phyloP scores from a whole-genome alignment of 2,888 invertebrate genomes.

The Villa cingulata region DNA sequence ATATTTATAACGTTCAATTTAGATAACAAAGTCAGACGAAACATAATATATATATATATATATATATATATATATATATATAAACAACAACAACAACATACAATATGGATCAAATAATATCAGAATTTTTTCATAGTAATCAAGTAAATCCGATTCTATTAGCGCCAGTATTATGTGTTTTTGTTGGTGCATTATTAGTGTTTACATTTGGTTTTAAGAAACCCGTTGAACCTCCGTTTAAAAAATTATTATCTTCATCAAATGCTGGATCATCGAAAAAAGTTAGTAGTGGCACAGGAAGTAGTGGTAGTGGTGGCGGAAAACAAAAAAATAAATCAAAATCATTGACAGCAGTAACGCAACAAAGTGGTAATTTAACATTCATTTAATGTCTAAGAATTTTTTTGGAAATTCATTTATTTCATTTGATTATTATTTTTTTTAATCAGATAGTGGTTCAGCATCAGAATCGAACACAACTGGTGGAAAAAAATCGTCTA shows the following conservation, averaged over 20 bases:
- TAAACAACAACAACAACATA: too few species aligned
- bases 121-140: neutral
- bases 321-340: neutral
- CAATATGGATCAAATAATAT: slow-evolving; percentile 1
- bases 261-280: neutral
- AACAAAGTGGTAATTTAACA: neutral
- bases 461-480: neutral
- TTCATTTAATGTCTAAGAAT: too few species aligned
- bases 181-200: slow-evolving; percentile 8
- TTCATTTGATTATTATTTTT: too few species aligned
- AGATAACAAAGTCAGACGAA: too few species aligned
- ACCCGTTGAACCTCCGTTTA: slow-evolving; percentile 8
- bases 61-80: too few species aligned
- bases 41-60: too few species aligned
- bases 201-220: slow-evolving; percentile 10
- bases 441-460: neutral
- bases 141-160: slow-evolving; percentile 3
- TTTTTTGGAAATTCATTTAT: too few species aligned
- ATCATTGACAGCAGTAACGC: neutral
- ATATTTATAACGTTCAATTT: too few species aligned
- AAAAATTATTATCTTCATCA: neutral
- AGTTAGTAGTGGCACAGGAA: neutral
- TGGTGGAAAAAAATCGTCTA: neutral
- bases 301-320: neutral
- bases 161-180: slow-evolving; percentile 3